Percentiles rank a stretch among this genome's conserved stretches.
phyloP scores from a whole-genome alignment of 1,140 invertebrate species.

The Drosophila kohkoa region DNA sequence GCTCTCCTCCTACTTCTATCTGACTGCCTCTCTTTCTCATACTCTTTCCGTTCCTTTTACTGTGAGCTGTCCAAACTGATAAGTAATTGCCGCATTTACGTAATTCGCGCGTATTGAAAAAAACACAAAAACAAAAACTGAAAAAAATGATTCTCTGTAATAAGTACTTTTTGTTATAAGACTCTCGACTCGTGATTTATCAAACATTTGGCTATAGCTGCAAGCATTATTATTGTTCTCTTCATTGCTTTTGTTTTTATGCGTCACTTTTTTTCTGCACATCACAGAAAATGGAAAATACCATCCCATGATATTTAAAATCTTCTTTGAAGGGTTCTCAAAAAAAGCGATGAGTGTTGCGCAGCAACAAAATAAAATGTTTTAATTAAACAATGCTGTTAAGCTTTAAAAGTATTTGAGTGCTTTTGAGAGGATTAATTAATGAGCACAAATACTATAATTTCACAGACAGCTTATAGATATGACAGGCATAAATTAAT shows the following conservation, averaged over 20 bases:
- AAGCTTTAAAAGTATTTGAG: not conserved
- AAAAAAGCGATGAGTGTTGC: not conserved
- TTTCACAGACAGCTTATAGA: not conserved
- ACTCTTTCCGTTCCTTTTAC: constrained; percentile 15
- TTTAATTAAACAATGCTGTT: not conserved
- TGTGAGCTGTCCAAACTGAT: constrained; percentile 28
- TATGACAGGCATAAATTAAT: not conserved
- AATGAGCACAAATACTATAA: not conserved
- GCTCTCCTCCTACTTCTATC: not conserved
- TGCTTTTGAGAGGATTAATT: not conserved
- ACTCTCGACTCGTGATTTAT: constrained; percentile 27
- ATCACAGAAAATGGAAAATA: not conserved
- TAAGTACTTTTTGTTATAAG: constrained; percentile 13
- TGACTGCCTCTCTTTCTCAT: not conserved
- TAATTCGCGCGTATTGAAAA: constrained; percentile 26
- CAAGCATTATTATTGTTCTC: not conserved
- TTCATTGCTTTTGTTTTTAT: not conserved
- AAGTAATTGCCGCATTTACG: constrained; percentile 48
- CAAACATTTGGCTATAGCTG: constrained; percentile 15
- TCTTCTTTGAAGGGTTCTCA: constrained; percentile 4
- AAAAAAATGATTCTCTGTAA: constrained; percentile 11
- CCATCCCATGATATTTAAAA: not conserved
- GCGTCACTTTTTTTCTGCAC: constrained; percentile 5
- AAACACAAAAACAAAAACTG: not conserved
- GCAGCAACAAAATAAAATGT: not conserved